Conservation (phyloP, 2,888 invertebrate genomes). For the Thereva unica region DNA sequence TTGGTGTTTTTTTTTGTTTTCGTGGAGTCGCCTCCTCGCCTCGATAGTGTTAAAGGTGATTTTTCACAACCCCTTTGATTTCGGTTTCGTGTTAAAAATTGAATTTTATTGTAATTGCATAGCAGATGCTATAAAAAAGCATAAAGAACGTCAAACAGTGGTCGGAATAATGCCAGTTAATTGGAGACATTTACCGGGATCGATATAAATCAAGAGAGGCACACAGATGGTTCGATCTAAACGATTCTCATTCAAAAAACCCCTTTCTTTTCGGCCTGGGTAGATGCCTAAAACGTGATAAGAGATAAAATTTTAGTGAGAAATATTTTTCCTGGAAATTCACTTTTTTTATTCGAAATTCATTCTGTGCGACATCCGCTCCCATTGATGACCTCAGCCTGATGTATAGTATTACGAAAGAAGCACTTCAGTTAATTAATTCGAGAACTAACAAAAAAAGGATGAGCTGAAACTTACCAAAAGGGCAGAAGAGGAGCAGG, state of each 20-base stretch:
- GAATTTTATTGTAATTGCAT: slow-evolving; percentile 27
- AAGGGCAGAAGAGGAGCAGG: neutral
- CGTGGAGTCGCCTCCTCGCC: no score
- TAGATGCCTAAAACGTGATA: slow-evolving; percentile 3
- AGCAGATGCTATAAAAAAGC: neutral
- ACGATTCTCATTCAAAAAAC: slow-evolving; percentile 8
- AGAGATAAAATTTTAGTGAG: slow-evolving; percentile 24
- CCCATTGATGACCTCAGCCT: slow-evolving; percentile 32
- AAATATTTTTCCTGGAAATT: slow-evolving; percentile 30
- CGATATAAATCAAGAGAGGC: slow-evolving; percentile 27
- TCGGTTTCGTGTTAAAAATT: neutral
- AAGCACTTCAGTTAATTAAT: slow-evolving; percentile 32
- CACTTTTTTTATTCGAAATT: slow-evolving; percentile 4
- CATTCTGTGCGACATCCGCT: slow-evolving; percentile 32
- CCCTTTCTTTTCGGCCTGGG: slow-evolving; percentile 17
- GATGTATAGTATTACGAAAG: slow-evolving; percentile 24
- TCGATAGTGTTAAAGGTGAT: neutral
- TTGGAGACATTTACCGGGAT: slow-evolving; percentile 16
- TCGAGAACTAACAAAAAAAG: slow-evolving; percentile 13
- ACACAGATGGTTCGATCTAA: slow-evolving; percentile 28
- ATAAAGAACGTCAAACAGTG: neutral
- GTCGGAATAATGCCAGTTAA: slow-evolving; percentile 17
- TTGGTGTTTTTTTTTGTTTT: no score
- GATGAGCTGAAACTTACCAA: slow-evolving; percentile 5
- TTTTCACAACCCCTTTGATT: neutral